phyloP scores from a whole-genome alignment of 2,797 vertebrate species.

The Myotis planiceps region DNA sequence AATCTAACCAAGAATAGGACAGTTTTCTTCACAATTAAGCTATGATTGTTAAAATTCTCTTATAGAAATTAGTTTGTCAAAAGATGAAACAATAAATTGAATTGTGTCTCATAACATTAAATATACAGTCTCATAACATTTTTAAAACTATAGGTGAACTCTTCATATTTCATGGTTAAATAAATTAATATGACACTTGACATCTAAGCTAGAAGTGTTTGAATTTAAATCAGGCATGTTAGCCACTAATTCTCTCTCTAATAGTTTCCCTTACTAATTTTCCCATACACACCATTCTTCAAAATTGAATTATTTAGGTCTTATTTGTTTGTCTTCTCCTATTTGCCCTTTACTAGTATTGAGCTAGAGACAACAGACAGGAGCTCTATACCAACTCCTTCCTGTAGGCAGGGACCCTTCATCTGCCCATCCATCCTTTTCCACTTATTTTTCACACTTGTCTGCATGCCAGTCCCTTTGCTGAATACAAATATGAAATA shows the following conservation, averaged over 20 bases:
- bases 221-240: neutral
- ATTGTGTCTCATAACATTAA: neutral
- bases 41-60: neutral
- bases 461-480: fast-evolving
- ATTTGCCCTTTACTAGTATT: neutral
- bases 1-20: neutral
- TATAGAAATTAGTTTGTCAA: neutral
- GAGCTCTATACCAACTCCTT: neutral
- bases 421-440: neutral
- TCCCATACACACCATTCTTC: neutral
- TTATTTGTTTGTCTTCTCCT: neutral
- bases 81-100: neutral
- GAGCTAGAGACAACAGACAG: neutral
- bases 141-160: neutral
- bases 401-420: neutral
- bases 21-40: neutral
- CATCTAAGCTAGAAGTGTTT: neutral
- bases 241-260: neutral
- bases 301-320: neutral
- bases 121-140: neutral
- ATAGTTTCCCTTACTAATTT: neutral
- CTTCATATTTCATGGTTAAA: neutral
- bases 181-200: neutral
- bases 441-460: neutral
- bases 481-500: neutral